Conservation (phyloP, 2,113 vertebrate species). For the Thomomys bottae region DNA sequence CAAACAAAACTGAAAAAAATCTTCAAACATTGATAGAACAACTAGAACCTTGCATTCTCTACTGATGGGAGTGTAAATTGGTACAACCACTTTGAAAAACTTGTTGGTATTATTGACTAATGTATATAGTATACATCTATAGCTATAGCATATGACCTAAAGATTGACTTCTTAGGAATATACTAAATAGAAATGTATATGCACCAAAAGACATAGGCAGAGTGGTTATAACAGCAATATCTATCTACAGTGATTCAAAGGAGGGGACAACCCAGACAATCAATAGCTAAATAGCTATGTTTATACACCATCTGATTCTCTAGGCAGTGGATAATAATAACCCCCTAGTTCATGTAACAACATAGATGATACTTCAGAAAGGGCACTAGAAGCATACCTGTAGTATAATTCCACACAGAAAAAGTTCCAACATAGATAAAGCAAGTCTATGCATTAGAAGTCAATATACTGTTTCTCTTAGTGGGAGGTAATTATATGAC, state of each 20-base stretch:
- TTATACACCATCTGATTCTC: conserved; percentile 22
- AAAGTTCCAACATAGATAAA: conserved; percentile 29
- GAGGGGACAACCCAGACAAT: too few species aligned
- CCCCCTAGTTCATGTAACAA: neutral
- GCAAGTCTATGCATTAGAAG: neutral
- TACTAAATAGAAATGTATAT: neutral
- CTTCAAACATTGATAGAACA: neutral
- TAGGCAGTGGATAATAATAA: neutral
- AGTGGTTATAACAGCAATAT: conserved; percentile 2
- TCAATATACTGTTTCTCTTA: neutral
- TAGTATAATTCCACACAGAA: neutral
- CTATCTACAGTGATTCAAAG: neutral
- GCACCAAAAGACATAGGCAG: neutral
- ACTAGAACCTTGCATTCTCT: neutral
- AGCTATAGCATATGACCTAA: neutral
- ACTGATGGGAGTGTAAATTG: neutral
- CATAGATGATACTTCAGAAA: conserved; percentile 2
- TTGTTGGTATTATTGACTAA: neutral
- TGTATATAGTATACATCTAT: neutral
- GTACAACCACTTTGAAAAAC: conserved; percentile 34
- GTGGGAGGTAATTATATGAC: neutral
- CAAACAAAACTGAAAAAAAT: conserved; percentile 1
- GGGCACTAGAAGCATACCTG: neutral
- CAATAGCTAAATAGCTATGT: neutral
- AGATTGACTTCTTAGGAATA: neutral